Percentiles rank a stretch among this genome's conserved stretches.
These are phyloP conservation scores for Drosophila sulfurigaster DNA, from an alignment of 1,140 invertebrate species.

Conservation along the genomic window DNA sequence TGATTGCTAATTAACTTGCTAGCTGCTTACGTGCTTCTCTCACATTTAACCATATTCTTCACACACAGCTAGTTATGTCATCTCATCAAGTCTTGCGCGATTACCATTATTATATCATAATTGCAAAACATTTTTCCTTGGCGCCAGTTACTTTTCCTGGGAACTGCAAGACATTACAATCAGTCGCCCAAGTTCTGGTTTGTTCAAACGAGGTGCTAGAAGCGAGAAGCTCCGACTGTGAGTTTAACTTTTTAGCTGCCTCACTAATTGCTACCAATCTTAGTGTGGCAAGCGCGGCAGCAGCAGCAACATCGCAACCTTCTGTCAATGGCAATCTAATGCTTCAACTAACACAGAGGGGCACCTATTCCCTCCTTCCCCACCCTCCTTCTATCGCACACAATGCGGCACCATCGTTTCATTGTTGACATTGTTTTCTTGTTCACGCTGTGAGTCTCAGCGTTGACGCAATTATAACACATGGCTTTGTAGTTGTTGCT, in stretches of 20 bases:
- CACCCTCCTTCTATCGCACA: conserved; percentile 10
- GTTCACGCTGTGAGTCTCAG: conserved; percentile 58
- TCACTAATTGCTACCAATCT: conserved; percentile 66
- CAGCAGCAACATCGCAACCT: conserved; percentile 2
- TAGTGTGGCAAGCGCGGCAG: conserved; percentile 39
- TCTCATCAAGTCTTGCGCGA: conserved; percentile 28
- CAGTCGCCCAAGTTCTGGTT: not conserved
- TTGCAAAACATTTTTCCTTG: conserved; percentile 52
- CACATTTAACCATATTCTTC: conserved; percentile 7
- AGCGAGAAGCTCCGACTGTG: not conserved
- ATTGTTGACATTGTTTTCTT: conserved; percentile 77
- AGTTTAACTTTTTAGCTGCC: conserved; percentile 29
- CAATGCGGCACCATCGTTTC: conserved; percentile 64
- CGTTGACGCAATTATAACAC: conserved; percentile 76
- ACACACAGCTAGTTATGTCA: conserved; percentile 37
- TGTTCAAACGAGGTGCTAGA: conserved; percentile 1
- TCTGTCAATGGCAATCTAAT: conserved; percentile 31
- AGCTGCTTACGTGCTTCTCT: not conserved
- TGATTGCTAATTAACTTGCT: not conserved
- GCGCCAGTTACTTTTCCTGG: conserved; percentile 59
- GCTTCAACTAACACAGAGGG: conserved; percentile 24
- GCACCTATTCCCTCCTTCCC: not conserved
- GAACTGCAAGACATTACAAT: conserved; percentile 27
- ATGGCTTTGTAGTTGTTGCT: conserved; percentile 34
- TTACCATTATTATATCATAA: conserved; percentile 27